Base-by-base conservation (phyloP, 1,140 invertebrate species). In the Pinna nobilis region DNA sequence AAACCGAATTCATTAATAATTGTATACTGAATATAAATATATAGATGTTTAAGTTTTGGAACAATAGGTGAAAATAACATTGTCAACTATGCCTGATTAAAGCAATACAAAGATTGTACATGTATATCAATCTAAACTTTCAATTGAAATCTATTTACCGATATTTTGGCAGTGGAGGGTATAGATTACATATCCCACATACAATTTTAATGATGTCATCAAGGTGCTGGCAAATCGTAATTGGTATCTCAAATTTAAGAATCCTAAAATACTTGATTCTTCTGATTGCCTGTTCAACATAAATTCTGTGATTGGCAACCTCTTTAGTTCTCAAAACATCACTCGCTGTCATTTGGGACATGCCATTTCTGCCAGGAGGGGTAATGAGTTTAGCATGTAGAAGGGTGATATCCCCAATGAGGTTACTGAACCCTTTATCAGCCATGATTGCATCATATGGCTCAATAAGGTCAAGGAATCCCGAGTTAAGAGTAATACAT, bases 381-480 rank as follows among this genome's bases (percentile, higher is more conserved):
- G n/a, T 20, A 3, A 55, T n/a, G 28, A 68, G 28, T 9, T 13
- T 37, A 25, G 25, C 65, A 41, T 41, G 23, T 39, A 23, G 18
- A 33, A 67, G 50, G 6, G 49, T 67, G n/a, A 68, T 15, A 13
- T 68, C 65, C 25, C 37, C 50, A 11, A 50, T 9, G 9, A 66
- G 53, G 51, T 41, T 68, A 63, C 81, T 77, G 77, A 89, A 89
- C 13, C 88, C 88, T 84, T 88, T 88, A 69, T 89, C 87, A 7
- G 86, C 88, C 55, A 90, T 77, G 66, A 89, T 81, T 11, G 76
- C 28, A 81, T 89, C 87, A 44, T 84, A 86, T 67, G 78, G 73
- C 83, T 88, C 84, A 61, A 89, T 71, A 55, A 81, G 55, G 81
- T 89, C 79, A 69, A 89, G 60, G 59, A 90, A 83, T 6, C 84